Evolutionary conservation across 2,797 vertebrate species (phyloP).

Genomic region (Threskiornis aethiopicus): DNA sequence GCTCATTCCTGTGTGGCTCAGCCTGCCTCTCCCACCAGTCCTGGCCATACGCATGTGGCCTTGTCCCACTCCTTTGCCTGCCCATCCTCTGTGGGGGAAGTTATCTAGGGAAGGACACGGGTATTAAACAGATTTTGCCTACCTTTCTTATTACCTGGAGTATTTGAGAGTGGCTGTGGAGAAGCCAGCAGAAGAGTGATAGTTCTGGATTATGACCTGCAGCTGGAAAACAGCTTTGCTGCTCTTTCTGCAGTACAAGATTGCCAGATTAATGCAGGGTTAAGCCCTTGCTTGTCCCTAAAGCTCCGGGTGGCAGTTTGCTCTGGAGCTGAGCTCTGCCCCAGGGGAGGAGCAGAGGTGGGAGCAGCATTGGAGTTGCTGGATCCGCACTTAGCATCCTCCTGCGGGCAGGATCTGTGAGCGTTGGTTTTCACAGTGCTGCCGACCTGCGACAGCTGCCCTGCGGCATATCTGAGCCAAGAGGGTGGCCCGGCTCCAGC

Average conservation of each 20-base stretch:
- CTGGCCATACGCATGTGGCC: neutral
- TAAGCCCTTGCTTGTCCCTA: neutral
- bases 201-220: neutral
- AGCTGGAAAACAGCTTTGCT: neutral
- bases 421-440: neutral
- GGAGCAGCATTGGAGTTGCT: neutral
- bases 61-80: neutral
- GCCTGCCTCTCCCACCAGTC: neutral
- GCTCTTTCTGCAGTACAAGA: neutral
- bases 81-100: neutral
- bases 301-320: neutral
- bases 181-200: neutral
- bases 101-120: neutral
- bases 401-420: neutral
- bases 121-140: neutral
- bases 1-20: neutral
- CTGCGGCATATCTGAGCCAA: neutral
- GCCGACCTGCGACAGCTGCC: neutral
- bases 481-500: neutral
- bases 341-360: neutral
- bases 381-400: neutral
- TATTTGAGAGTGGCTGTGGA: neutral
- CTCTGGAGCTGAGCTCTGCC: neutral
- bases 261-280: neutral
- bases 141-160: neutral